Base-by-base conservation (phyloP, 2,888 invertebrate genomes). In the Ophion ellenae region DNA sequence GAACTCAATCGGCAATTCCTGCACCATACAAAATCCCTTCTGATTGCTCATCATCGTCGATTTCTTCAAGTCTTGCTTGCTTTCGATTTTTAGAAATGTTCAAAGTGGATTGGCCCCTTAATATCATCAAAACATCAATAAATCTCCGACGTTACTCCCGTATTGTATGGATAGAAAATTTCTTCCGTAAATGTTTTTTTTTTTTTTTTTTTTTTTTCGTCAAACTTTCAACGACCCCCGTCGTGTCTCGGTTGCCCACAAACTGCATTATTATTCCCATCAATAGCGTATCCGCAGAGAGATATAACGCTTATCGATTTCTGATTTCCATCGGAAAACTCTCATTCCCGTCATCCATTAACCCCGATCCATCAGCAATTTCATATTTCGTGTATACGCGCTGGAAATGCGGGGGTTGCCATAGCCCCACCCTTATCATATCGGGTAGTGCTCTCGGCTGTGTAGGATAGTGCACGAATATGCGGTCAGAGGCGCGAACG, bases 351-450 rank as follows among this genome's bases (percentile, higher is more conserved):
- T 87, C 84, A 84, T 86, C 87, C 86, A 88, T 87, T 88, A 89
- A 87, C 87, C 86, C 69, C 83, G 85, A 89, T 89, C 84, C 88
- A 83, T 85, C 81, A 82, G 80, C 84, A 74, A 88, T 88, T 87
- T 85, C 83, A 75, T 79, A 85, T 85, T 86, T 86, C 69, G 71
- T 66, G 78, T 82, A 79, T 81, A 74, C 77, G 73, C 64, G 78
- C 64, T 69, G 45, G 59, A 79, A 67, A 61, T 17, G 57, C 63
- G 57, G 45, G 61, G 73, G 76, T 61, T 40, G 47, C 45, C 11
- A 45, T 57, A 66, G 14, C 24, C 28, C 36, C 57, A 20, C 76
- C 71, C 80, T 77, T 80, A 76, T 85, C 79, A 73, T 57, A 77
- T 83, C 76, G 70, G 64, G 36, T 64, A 32, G 73, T 40, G 47